A percentile compares a stretch with the other conserved stretches of the same genome.
Conservation (phyloP, 2,888 invertebrate species). For the Lepidochitona cinerea region DNA sequence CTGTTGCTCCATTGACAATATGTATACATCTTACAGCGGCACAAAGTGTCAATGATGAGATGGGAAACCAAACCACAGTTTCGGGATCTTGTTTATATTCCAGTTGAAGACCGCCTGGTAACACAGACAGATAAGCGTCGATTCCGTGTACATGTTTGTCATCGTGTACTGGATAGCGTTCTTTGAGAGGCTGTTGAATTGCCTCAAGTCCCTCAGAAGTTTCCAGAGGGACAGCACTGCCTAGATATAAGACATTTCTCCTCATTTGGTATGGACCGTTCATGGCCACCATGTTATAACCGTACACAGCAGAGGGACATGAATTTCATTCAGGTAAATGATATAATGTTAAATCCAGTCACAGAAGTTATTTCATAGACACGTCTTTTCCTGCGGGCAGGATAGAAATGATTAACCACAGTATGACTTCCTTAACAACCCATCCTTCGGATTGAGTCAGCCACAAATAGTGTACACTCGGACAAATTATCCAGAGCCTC, state of each 20-base stretch:
- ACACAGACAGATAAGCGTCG: slow-evolving; percentile 92
- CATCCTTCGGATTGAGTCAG: too few species aligned
- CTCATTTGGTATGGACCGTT: slow-evolving; percentile 30
- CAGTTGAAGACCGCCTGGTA: slow-evolving; percentile 92
- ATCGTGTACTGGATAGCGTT: slow-evolving; percentile 57
- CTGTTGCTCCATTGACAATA: slow-evolving; percentile 44
- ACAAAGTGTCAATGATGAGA: slow-evolving; percentile 64
- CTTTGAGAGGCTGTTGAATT: slow-evolving; percentile 62
- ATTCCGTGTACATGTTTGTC: slow-evolving; percentile 59
- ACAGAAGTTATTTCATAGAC: too few species aligned
- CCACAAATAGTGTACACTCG: too few species aligned
- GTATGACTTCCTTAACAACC: too few species aligned
- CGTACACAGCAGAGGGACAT: too few species aligned
- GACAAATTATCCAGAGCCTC: too few species aligned
- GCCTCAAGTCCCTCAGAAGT: slow-evolving; percentile 65
- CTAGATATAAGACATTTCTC: slow-evolving; percentile 67
- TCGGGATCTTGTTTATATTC: slow-evolving; percentile 82
- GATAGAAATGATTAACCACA: too few species aligned
- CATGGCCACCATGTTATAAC: neutral
- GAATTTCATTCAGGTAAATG: neutral
- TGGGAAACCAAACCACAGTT: slow-evolving; percentile 66
- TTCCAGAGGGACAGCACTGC: slow-evolving; percentile 66
- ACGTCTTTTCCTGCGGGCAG: too few species aligned
- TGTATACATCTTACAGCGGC: slow-evolving; percentile 66
- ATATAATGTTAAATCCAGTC: too few species aligned